Evolutionary conservation across 2,797 vertebrate species (phyloP).

Genomic region (Ibycter americanus): DNA sequence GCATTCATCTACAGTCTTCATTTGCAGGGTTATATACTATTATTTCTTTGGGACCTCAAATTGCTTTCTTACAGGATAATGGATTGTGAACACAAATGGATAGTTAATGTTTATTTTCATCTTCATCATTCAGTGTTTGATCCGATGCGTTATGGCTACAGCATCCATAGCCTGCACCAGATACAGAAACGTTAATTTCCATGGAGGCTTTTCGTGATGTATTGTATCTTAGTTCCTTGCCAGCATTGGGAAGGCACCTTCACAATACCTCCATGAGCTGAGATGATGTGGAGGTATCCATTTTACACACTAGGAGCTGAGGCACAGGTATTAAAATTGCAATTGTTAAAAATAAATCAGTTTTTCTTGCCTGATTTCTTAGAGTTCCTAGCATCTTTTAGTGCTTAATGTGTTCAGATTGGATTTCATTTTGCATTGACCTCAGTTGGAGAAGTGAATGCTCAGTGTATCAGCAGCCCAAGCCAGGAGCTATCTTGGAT

Average conservation of each 20-base stretch:
- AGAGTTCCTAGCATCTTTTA: neutral
- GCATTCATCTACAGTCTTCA: neutral
- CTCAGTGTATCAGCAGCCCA: neutral
- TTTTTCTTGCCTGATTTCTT: constrained; percentile 38
- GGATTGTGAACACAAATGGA: neutral
- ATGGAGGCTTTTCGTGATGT: neutral
- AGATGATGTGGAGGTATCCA: neutral
- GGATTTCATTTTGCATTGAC: constrained; percentile 30
- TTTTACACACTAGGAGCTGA: neutral
- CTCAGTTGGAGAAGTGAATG: neutral
- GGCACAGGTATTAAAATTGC: neutral
- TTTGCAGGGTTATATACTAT: neutral
- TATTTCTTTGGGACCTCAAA: neutral
- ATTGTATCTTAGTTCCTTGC: neutral
- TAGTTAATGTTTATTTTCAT: constrained; percentile 3
- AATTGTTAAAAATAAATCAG: constrained; percentile 28
- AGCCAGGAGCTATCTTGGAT: neutral
- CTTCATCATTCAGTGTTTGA: neutral
- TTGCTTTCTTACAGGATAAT: neutral
- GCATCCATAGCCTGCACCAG: neutral
- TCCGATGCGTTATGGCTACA: neutral
- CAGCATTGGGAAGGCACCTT: neutral
- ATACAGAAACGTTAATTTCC: neutral
- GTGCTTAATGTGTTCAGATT: neutral
- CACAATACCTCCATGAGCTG: neutral